These are phyloP conservation scores for Caenorhabditis latens DNA, from an alignment of 1,140 invertebrate genomes.

Conservation along the genomic window DNA sequence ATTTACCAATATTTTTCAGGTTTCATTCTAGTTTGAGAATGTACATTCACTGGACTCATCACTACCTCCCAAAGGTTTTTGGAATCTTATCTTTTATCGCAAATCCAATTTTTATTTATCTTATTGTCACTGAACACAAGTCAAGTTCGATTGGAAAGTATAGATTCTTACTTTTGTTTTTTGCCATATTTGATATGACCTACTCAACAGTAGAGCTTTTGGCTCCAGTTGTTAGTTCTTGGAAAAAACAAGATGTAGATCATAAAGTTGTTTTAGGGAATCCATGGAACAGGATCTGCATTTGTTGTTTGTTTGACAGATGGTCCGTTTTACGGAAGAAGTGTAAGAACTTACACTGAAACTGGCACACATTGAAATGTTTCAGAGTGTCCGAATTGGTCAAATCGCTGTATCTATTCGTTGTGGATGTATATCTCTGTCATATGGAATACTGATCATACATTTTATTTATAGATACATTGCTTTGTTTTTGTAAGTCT, in stretches of 20 bases:
- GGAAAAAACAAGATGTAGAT: no score
- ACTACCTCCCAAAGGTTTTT: constrained; percentile 6
- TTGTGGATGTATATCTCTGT: constrained; percentile 1
- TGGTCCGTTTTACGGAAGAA: not conserved
- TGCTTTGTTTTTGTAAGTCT: constrained; percentile 2
- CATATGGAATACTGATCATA: constrained; percentile 22
- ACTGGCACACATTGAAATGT: no score
- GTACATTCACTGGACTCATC: constrained; percentile 32
- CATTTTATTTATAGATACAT: constrained; percentile 15
- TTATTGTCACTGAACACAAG: not conserved
- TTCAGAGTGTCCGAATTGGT: not conserved
- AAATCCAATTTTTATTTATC: not conserved
- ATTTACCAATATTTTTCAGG: no score
- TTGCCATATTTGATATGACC: constrained; percentile 22
- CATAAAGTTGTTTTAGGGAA: not conserved
- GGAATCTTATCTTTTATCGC: constrained; percentile 3
- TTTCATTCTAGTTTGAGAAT: not conserved
- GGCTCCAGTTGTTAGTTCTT: not conserved
- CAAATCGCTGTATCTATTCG: not conserved
- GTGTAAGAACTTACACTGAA: not conserved
- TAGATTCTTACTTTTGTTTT: not conserved
- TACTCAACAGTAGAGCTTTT: not conserved
- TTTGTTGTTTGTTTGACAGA: constrained; percentile 18
- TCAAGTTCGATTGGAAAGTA: constrained; percentile 21
- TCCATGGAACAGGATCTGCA: constrained; percentile 23